Evolutionary conservation across 2,113 vertebrate genomes (phyloP), one percentile per base, ranked within the genome.

Genomic region (Odontophorus gujanensis): DNA sequence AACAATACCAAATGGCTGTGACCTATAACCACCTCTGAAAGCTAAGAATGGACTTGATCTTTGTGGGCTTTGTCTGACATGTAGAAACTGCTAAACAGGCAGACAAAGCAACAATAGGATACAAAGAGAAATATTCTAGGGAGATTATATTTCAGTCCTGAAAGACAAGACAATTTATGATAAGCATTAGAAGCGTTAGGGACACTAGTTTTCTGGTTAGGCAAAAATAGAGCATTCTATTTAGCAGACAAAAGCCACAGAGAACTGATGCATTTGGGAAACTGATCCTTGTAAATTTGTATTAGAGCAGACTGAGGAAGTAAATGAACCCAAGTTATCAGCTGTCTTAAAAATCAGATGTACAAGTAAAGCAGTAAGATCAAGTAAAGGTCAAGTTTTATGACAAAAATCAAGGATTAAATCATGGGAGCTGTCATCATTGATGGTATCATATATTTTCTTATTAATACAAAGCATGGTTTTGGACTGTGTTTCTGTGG

Each of bases 321-420:
- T 57, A 96, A 96, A 94, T 88, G 48, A 90, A 93, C 45, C 34
- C 50, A 66, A 78, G 26, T 14, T 88, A 90, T 83, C 59, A 89
- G 67, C 68, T 78, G 89, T 81, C 82, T 92, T 90, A 89, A 91
- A 73, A 82, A 93, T 79, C 81, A 90, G 76, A 82, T 78, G 57
- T 92, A 47, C 48, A 92, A 87, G 40, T 69, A 96, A 96, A 80
- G 69, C 43, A 93, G 55, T 81, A 77, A 89, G 82, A 93, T 86
- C 84, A 96, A 94, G 58, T 81, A 87, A 96, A 94, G 81, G 87
- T 95, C 88, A 95, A 42, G 92, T 85, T 95, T 94, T 92, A 74
- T 89, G 80, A 62, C 63, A 91, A 95, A 96, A 96, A 96, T 86
- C 71, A 89, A 90, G 36, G 78, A 92, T 92, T 95, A 95, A 94